phyloP scores from a whole-genome alignment of 2,888 invertebrate species.

The Ceratothoa steindachneri region DNA sequence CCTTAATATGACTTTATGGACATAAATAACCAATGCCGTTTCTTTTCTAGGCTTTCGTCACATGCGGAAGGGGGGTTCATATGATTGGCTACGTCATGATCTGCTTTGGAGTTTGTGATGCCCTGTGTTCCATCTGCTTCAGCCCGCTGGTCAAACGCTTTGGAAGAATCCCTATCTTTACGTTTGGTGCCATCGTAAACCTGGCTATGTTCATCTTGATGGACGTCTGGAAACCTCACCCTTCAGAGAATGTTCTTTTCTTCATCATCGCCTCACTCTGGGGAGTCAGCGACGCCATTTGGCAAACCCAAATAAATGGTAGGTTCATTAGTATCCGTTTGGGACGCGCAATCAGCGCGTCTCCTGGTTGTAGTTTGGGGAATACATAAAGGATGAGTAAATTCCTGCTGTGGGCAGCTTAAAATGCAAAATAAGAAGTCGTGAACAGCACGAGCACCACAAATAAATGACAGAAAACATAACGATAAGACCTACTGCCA shows the following conservation, averaged over 20 bases:
- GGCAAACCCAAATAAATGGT: conserved; percentile 96
- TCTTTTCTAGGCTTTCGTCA: conserved; percentile 67
- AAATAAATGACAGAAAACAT: too few species aligned
- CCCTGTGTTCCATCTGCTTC: conserved; percentile 83
- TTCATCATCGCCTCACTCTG: conserved; percentile 84
- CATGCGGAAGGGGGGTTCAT: conserved; percentile 82
- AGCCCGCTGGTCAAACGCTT: conserved; percentile 88
- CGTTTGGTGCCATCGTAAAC: conserved; percentile 68
- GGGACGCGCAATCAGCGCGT: too few species aligned
- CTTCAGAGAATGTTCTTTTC: conserved; percentile 72
- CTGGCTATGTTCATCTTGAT: conserved; percentile 72
- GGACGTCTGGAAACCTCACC: conserved; percentile 79
- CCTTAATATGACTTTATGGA: too few species aligned
- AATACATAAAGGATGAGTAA: too few species aligned
- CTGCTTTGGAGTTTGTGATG: conserved; percentile 90
- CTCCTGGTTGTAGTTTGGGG: too few species aligned
- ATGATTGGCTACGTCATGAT: conserved; percentile 96
- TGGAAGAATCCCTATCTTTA: conserved; percentile 77
- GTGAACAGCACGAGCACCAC: too few species aligned
- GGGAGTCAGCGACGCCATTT: conserved; percentile 92
- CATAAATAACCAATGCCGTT: background rate
- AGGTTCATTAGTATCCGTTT: conserved; percentile 52
- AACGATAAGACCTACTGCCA: too few species aligned
- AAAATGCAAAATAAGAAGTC: too few species aligned
- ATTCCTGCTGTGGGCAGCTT: too few species aligned